A percentile compares a stretch with the other conserved stretches of the same genome.
Evolutionary conservation across 2,888 invertebrate species (phyloP).

Genomic region (Eretmocerus hayati): DNA sequence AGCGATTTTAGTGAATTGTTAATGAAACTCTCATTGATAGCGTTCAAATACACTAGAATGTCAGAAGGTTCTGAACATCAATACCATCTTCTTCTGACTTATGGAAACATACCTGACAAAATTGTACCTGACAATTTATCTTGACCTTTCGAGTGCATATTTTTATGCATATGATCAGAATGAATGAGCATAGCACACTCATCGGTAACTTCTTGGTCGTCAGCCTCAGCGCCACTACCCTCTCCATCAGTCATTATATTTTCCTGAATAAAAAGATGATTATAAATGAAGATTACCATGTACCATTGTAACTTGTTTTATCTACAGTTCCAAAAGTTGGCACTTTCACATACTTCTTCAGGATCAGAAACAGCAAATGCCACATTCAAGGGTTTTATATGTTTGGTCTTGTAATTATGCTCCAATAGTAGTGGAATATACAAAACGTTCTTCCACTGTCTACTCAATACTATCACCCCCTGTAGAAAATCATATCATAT

Average conservation of each 20-base stretch:
- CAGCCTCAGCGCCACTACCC: constrained; percentile 52
- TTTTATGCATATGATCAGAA: constrained; percentile 45
- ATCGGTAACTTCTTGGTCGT: constrained; percentile 62
- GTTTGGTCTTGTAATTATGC: constrained; percentile 80
- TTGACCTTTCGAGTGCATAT: constrained; percentile 30
- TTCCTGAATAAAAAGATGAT: constrained; percentile 45
- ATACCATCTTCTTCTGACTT: too few relatives aligned
- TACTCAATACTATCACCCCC: constrained; percentile 92
- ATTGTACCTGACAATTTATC: constrained; percentile 36
- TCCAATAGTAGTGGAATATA: constrained; percentile 87
- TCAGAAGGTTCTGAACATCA: too few relatives aligned
- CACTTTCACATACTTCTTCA: constrained; percentile 67
- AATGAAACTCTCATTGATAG: too few relatives aligned
- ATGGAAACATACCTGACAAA: too few relatives aligned
- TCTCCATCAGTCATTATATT: constrained; percentile 56
- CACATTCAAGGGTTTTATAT: constrained; percentile 76
- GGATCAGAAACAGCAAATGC: constrained; percentile 81
- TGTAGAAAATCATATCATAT: too few relatives aligned
- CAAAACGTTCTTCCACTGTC: constrained; percentile 94
- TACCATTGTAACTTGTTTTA: too few relatives aligned
- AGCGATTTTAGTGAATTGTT: too few relatives aligned
- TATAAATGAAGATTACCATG: too few relatives aligned
- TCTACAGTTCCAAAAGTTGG: too few relatives aligned
- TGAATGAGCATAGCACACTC: constrained; percentile 65
- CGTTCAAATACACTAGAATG: too few relatives aligned